A percentile compares a stretch with the other conserved stretches of the same genome.
Evolutionary conservation across 1,140 invertebrate genomes (phyloP).

Genomic region (Eueides isabella): DNA sequence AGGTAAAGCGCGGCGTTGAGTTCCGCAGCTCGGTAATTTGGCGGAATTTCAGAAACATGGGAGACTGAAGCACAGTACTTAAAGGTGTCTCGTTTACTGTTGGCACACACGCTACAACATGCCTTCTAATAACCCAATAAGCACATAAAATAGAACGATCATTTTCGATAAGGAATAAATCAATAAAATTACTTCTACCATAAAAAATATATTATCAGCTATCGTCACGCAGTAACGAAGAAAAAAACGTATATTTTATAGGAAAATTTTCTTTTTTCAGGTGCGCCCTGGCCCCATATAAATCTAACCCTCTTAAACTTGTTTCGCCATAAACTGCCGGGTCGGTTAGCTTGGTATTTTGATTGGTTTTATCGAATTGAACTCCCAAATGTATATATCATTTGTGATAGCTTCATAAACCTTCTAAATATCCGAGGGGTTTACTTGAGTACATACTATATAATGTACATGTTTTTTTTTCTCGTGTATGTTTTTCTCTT

Average conservation of each 20-base stretch:
- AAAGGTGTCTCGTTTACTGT: no score
- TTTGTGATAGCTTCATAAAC: slow-evolving; percentile 3
- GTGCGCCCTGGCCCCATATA: slow-evolving; percentile 52
- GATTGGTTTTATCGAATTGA: slow-evolving; percentile 68
- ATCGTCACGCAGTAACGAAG: slow-evolving; percentile 33
- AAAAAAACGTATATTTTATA: slow-evolving; percentile 39
- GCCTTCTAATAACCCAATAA: no score
- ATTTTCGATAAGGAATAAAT: neutral
- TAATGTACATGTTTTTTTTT: neutral
- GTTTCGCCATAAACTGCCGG: slow-evolving; percentile 59
- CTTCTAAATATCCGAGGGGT: slow-evolving; percentile 2
- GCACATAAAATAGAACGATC: neutral
- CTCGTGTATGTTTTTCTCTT: neutral
- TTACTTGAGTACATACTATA: neutral
- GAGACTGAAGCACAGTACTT: no score
- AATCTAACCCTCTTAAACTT: slow-evolving; percentile 65
- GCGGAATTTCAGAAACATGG: no score
- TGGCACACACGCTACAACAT: no score
- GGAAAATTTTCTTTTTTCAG: slow-evolving; percentile 47
- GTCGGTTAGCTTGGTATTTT: slow-evolving; percentile 54
- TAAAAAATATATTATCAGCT: neutral
- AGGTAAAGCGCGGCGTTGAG: no score
- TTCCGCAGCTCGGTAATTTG: no score
- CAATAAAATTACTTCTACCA: neutral
- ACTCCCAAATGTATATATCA: neutral